Evolutionary conservation across 2,797 vertebrate genomes (phyloP), one percentile per base, ranked within the genome.

Genomic region (Hybognathus amarus): DNA sequence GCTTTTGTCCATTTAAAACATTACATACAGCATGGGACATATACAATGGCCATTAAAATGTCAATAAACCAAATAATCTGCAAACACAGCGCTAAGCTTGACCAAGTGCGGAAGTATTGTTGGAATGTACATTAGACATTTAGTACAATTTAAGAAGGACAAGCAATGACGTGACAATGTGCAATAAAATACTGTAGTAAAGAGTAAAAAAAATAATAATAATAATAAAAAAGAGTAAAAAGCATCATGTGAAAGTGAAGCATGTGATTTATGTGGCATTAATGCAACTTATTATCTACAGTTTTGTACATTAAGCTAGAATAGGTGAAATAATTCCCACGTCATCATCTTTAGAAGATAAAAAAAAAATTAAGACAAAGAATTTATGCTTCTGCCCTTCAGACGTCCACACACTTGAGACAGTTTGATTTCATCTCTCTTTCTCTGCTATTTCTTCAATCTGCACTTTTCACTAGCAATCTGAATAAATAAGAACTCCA

Each of bases 401-500:
- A 73, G 27, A 71, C 4, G 9, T 38, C 42, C 27, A 81, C 8
- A 81, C 9, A 63, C 38, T 56, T 42, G 17, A 61, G 54, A 42
- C 15, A 10, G 24, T 61, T 5, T 77, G 36, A 40, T 64, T 77
- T 80, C 18, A 47, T 12, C 61, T 64, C 67, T 69, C 67, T 70
- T 30, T 73, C 54, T 24, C 13, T 5, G n/a, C 22, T 40, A 50
- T 63, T 20, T 54, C 70, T 63, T 74, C 15, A 64, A 13, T 45
- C 36, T 64, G 54, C 15, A 22, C 42, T 71, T 79, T 59, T 59
- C 63, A 33, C 20, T 10, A 68, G 36, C 22, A 20, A 38, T 68
- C 42, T 77, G 27, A 77, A 77, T 69, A 45, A 77, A 77, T 56
- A 38, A 47, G 52, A 83, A 59, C 64, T 77, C 82, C 50, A 77